Evolutionary conservation across 2,113 vertebrate species (phyloP).

Genomic region (Paralichthys olivaceus): DNA sequence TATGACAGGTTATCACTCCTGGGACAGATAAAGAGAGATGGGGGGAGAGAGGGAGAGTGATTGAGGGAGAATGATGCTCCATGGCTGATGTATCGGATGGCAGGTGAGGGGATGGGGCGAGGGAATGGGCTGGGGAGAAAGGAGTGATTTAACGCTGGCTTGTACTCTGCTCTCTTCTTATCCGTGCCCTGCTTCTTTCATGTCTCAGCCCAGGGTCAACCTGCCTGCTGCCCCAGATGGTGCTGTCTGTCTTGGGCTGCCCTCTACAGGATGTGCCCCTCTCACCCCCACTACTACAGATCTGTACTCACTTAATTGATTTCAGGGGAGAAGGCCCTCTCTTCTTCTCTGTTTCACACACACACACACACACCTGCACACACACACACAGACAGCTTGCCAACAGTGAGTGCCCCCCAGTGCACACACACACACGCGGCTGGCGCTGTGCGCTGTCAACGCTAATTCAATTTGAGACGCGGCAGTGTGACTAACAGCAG

Average conservation of each 20-base stretch:
- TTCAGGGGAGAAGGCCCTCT: slow-evolving; percentile 82
- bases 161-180: slow-evolving; percentile 80
- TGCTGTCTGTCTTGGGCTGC: slow-evolving; percentile 87
- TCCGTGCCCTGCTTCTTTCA: slow-evolving; percentile 86
- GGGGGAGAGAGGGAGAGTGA: slow-evolving; percentile 34
- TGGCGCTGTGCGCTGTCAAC: slow-evolving; percentile 88
- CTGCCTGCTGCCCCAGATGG: slow-evolving; percentile 85
- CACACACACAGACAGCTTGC: slow-evolving; percentile 58
- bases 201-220: slow-evolving; percentile 85
- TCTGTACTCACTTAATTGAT: slow-evolving; percentile 87
- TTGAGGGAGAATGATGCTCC: slow-evolving; percentile 70
- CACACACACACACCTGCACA: slow-evolving; percentile 35
- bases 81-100: slow-evolving; percentile 77
- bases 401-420: slow-evolving; percentile 63
- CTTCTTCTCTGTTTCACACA: slow-evolving; percentile 63
- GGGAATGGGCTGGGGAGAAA: slow-evolving; percentile 40
- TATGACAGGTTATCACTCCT: slow-evolving; percentile 81
- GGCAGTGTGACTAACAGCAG: slow-evolving; percentile 88
- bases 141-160: slow-evolving; percentile 86
- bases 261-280: slow-evolving; percentile 83
- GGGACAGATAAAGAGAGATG: slow-evolving; percentile 45
- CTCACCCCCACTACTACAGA: slow-evolving; percentile 62
- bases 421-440: slow-evolving; percentile 82
- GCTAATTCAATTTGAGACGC: slow-evolving; percentile 95
- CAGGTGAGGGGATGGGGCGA: slow-evolving; percentile 54